These are phyloP conservation scores for Stercorarius parasiticus DNA, from an alignment of 2,113 vertebrate genomes.

Conservation along the genomic window DNA sequence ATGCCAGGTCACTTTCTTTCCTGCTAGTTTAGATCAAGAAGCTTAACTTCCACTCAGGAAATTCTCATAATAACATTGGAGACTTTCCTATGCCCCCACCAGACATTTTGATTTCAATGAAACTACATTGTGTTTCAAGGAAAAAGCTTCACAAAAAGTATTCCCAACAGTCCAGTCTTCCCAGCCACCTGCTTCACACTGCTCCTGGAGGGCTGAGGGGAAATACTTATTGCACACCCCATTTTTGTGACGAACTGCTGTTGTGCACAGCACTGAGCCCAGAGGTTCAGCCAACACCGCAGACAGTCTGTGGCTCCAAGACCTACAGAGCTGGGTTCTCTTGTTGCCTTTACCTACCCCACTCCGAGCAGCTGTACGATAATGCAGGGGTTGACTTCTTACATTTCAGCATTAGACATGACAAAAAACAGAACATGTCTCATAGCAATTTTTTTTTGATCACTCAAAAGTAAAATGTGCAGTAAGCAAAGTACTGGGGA, in stretches of 20 bases:
- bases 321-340: neutral
- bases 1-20: neutral
- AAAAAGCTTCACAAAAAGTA: neutral
- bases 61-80: neutral
- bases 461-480: neutral
- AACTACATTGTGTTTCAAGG: neutral
- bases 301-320: neutral
- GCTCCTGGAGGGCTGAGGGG: neutral
- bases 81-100: neutral
- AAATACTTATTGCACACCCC: neutral
- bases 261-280: neutral
- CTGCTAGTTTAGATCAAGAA: neutral
- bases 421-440: neutral
- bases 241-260: neutral
- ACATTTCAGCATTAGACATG: neutral
- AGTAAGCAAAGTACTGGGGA: neutral
- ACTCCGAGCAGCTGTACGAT: neutral
- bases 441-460: neutral
- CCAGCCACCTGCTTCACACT: neutral
- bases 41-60: neutral
- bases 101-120: neutral
- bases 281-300: neutral
- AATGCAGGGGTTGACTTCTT: neutral
- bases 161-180: neutral
- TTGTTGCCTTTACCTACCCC: neutral